Base-by-base conservation (phyloP, 2,797 vertebrate species). In the Botia almorhae region DNA sequence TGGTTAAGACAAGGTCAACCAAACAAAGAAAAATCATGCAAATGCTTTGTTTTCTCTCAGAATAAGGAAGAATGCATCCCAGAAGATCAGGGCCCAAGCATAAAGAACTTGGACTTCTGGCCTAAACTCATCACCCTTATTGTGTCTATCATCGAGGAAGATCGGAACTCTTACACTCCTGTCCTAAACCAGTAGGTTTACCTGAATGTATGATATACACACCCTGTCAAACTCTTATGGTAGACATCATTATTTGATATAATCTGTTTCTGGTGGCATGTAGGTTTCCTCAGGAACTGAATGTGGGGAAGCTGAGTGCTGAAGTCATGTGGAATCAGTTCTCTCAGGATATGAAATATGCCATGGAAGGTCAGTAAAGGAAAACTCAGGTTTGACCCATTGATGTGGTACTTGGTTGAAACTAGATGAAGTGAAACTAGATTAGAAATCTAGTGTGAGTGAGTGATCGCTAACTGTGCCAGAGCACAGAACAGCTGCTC, bases 321-420 rank as follows among this genome's bases (percentile, higher is more conserved):
- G 98, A 99, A 87, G 98, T 98, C 84, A 99, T 99, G 97, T 99
- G 98, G 98, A 95, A 93, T 11, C 92, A 98, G 84, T 99, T 99
- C 90, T 93, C 98, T 80, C 98, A 98, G 89, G 98, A 99, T 87
- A 99, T 98, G 98, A 98, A 98, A 87, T 99, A 99, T 0, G 98
- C 96, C 19, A 94, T 97, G 95, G 98, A 99, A 92, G 98, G 98
- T 98, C 89, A 92, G 94, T 76, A 68, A 21, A 14, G 4, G 1
- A 14, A 19, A 46, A 46, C 23, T 11, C 61, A 39, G 26, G 16
- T 64, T 46, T 33, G 23, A 46, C 55, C 7, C 0, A 17, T 8
- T 19, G 6, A 55, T 48, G 2, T 39, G 14, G 5, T 19, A 19
- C 7, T 10, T 33, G 33, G 33, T 33, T 3, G 33, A 5, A 33